Base-by-base conservation (phyloP, 2,888 invertebrate genomes). In the Hermaeophaga mercurialis region DNA sequence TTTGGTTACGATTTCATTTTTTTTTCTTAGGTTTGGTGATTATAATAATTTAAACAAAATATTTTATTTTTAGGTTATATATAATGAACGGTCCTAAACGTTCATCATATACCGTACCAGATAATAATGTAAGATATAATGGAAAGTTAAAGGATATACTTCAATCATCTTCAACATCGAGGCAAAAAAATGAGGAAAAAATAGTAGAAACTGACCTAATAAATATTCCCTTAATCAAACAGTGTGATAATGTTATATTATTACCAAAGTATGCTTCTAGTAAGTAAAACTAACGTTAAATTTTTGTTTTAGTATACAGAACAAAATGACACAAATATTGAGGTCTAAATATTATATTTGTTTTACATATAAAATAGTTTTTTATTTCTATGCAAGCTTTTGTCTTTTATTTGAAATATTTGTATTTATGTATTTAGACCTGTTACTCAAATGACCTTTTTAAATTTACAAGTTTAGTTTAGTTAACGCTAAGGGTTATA, bases 221-320 rank as follows among this genome's bases (percentile, higher is more conserved):
- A 22, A 68, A 63, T 57, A 36, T 77, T 86, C 89, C 90, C 3
- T 80, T 87, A 22, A 84, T 89, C 45, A 86, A 86, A 73, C 83
- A 84, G 66, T 81, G 85, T 60, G 91, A 91, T 68, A 89, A 88
- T 74, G 78, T 80, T 26, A 81, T 83, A 45, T 79, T 83, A 58
- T 75, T 91, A 58, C 89, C 90, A 6, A 84, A 87, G 33, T 88
- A 88, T 66, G 80, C 83, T 4, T 79, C 84, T 48, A 72, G 79
- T 79, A 70, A 68, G 66, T 66, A 3, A 44, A 17, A n/a, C 9
- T 18, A n/a, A 8, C 9, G 8, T 2, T 9, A 28, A 3, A 28
- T 28, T 7, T 28, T 28, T 28, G 28, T 28, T 28, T 28, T n/a
- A n/a, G n/a, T n/a, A n/a, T n/a, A n/a, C n/a, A n/a, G n/a, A n/a